phyloP scores from a whole-genome alignment of 2,888 invertebrate genomes.

The Drosophila mayaguana region DNA sequence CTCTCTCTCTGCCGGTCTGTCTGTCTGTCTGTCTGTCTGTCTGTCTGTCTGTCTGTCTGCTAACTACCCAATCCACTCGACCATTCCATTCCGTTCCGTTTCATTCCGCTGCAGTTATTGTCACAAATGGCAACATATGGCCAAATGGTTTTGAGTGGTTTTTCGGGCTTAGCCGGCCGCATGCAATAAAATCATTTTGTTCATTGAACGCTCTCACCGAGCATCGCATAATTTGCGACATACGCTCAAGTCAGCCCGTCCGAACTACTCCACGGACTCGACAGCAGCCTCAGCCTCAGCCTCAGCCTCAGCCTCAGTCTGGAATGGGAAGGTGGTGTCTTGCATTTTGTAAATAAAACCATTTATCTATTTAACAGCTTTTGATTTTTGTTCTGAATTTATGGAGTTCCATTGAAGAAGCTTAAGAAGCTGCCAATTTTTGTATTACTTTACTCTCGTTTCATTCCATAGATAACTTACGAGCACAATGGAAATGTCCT shows the following conservation, averaged over 20 bases:
- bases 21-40: constrained; percentile 3
- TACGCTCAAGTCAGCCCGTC: constrained; percentile 67
- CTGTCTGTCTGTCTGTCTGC: constrained; percentile 24
- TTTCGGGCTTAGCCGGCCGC: constrained; percentile 53
- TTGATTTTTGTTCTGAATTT: constrained; percentile 48
- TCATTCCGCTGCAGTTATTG: constrained; percentile 58
- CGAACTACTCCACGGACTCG: background rate
- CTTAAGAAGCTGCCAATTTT: background rate
- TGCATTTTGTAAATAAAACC: constrained; percentile 69
- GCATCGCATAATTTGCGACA: constrained; percentile 74
- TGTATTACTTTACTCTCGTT: background rate
- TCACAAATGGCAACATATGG: constrained; percentile 82
- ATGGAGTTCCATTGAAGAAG: constrained; percentile 1
- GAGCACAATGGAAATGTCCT: background rate
- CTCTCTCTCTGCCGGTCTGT: constrained; percentile 2
- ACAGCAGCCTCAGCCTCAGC: background rate
- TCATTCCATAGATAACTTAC: background rate
- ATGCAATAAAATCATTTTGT: constrained; percentile 83
- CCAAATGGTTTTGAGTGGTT: constrained; percentile 69
- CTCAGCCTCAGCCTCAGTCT: background rate
- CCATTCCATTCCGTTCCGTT: constrained; percentile 2
- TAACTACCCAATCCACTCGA: constrained; percentile 30
- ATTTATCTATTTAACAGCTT: constrained; percentile 76
- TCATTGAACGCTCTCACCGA: constrained; percentile 73
- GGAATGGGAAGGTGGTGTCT: constrained; percentile 30